These are phyloP conservation scores for Phaethon lepturus DNA, from an alignment of 2,113 vertebrate species.

Conservation along the genomic window DNA sequence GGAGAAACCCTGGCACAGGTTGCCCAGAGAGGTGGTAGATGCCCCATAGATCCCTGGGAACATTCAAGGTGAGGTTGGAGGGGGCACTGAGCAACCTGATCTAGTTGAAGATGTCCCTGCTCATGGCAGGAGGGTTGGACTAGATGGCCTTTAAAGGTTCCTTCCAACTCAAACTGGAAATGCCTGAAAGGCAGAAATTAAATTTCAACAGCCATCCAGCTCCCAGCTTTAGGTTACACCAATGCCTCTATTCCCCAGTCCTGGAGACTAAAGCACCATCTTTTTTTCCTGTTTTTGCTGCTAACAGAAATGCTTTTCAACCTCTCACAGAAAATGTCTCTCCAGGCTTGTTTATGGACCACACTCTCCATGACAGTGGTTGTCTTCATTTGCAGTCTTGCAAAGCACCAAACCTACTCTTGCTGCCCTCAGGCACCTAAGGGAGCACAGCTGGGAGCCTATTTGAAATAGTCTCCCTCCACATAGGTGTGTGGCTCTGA, in stretches of 20 bases:
- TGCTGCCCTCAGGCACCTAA: fast-evolving
- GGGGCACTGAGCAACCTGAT: too few relatives aligned
- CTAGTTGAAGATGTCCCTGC: too few relatives aligned
- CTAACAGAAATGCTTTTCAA: not conserved
- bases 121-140: too few relatives aligned
- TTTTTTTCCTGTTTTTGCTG: not conserved
- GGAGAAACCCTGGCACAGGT: too few relatives aligned
- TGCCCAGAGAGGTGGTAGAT: too few relatives aligned
- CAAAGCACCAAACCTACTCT: not conserved
- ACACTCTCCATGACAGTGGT: not conserved
- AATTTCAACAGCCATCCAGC: fast-evolving
- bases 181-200: not conserved
- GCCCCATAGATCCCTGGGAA: too few relatives aligned
- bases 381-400: not conserved
- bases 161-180: not conserved
- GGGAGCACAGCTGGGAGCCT: fast-evolving
- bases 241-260: not conserved
- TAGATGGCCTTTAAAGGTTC: too few relatives aligned
- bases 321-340: not conserved
- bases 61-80: too few relatives aligned
- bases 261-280: not conserved
- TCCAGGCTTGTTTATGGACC: not conserved
- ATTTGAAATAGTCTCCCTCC: not conserved
- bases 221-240: not conserved
- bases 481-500: not conserved